A percentile compares a stretch with the other conserved stretches of the same genome.
Evolutionary conservation across 2,113 vertebrate species (phyloP).

Genomic region (Apteryx mantelli): DNA sequence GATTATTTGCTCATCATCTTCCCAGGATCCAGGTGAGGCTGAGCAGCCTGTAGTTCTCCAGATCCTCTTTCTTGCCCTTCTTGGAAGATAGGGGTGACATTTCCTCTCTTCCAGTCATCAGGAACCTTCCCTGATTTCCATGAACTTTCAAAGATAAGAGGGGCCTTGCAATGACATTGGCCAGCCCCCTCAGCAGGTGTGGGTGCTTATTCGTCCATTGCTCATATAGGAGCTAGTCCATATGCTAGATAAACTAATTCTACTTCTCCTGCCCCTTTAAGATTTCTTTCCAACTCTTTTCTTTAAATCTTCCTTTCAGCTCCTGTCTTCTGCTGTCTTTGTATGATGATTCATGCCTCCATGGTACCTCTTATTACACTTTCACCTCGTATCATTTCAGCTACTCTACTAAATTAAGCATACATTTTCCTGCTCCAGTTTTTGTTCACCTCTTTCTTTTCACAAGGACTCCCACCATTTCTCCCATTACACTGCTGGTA

Average conservation of each 20-base stretch:
- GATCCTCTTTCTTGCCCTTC: too few species aligned
- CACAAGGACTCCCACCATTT: conserved; percentile 52
- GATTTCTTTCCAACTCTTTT: conserved; percentile 10
- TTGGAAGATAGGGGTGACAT: too few species aligned
- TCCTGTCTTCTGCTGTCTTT: not conserved
- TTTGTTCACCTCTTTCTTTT: conserved; percentile 38
- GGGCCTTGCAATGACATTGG: not conserved
- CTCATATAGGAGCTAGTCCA: not conserved
- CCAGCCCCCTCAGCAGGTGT: not conserved
- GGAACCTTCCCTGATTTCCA: too few species aligned
- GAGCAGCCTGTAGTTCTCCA: too few species aligned
- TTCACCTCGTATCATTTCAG: not conserved
- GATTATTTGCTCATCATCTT: too few species aligned
- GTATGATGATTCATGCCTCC: not conserved
- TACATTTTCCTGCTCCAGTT: not conserved
- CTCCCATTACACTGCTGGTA: conserved; percentile 19
- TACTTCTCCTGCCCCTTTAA: not conserved
- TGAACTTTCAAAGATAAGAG: not conserved
- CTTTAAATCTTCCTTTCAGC: not conserved
- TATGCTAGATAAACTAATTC: not conserved
- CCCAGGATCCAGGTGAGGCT: too few species aligned
- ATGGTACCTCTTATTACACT: not conserved
- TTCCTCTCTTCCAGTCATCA: too few species aligned
- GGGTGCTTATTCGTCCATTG: not conserved
- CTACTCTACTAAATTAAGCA: conserved; percentile 6